Evolutionary conservation across 2,888 invertebrate genomes (phyloP).

Genomic region (Diarsia rubi): DNA sequence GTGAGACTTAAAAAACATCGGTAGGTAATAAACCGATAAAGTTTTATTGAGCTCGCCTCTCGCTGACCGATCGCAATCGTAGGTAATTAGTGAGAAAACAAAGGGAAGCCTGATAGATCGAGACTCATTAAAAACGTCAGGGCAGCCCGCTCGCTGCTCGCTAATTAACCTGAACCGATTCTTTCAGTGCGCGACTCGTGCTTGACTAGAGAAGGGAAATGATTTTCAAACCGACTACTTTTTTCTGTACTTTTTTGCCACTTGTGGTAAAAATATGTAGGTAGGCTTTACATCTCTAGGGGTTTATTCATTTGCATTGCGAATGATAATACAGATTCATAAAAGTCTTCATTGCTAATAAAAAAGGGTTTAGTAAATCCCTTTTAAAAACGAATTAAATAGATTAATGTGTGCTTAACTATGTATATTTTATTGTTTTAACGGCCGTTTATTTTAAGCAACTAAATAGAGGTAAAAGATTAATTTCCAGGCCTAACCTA

Average conservation of each 20-base stretch:
- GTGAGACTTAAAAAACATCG: slow-evolving; percentile 2
- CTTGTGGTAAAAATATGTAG: neutral
- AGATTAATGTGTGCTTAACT: neutral
- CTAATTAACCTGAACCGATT: slow-evolving; percentile 57
- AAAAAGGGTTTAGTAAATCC: too few relatives aligned
- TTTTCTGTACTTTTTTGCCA: neutral
- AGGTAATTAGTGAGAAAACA: slow-evolving; percentile 47
- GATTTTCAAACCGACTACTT: neutral
- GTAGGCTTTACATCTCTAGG: neutral
- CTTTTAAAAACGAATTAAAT: neutral
- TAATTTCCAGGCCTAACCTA: neutral
- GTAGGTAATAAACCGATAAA: slow-evolving; percentile 28
- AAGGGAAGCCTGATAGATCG: slow-evolving; percentile 47
- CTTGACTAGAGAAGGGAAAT: neutral
- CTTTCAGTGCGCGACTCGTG: slow-evolving; percentile 26
- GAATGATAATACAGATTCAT: too few relatives aligned
- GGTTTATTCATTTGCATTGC: neutral
- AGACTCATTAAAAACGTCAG: slow-evolving; percentile 54
- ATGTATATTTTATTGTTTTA: neutral
- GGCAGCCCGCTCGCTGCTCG: slow-evolving; percentile 10
- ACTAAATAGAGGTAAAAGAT: neutral
- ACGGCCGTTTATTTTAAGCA: neutral
- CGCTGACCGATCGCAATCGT: slow-evolving; percentile 47
- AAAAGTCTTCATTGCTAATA: too few relatives aligned
- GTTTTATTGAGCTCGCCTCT: slow-evolving; percentile 29